Evolutionary conservation across 2,888 invertebrate genomes (phyloP).

Genomic region (Parnassius orleans): DNA sequence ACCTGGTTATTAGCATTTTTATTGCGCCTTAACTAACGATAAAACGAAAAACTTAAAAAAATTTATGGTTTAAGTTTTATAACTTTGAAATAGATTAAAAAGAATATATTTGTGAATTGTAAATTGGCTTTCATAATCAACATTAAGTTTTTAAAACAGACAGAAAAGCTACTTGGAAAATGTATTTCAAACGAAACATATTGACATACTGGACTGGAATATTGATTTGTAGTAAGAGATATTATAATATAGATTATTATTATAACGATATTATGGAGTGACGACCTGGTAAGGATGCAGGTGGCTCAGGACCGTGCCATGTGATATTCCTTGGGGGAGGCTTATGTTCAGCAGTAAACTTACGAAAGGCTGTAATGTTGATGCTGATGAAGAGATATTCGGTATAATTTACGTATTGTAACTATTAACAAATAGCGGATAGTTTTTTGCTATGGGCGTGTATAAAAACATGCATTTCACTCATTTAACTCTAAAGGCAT

Average conservation of each 20-base stretch:
- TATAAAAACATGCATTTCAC: no score
- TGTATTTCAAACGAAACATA: background rate
- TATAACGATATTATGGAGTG: background rate
- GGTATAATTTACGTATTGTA: no score
- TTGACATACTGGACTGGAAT: background rate
- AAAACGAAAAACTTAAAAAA: slow-evolving; percentile 9
- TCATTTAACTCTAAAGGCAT: no score
- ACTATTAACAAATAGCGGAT: no score
- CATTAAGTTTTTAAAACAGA: background rate
- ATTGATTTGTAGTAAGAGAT: background rate
- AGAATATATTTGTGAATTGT: slow-evolving; percentile 1
- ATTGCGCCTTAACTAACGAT: slow-evolving; percentile 14
- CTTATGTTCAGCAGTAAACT: no score
- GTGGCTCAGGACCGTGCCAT: no score
- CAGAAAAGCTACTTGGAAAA: background rate
- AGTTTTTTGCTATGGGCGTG: no score
- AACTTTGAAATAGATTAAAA: slow-evolving; percentile 14
- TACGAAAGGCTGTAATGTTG: no score
- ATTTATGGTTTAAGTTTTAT: slow-evolving; percentile 12
- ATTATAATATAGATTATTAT: background rate
- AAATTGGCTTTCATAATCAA: background rate
- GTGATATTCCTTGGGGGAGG: no score
- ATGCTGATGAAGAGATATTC: no score
- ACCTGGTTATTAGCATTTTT: slow-evolving; percentile 23
- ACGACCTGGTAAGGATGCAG: no score